Conservation (phyloP, 2,113 vertebrate species). For the Chinchilla lanigera region DNA sequence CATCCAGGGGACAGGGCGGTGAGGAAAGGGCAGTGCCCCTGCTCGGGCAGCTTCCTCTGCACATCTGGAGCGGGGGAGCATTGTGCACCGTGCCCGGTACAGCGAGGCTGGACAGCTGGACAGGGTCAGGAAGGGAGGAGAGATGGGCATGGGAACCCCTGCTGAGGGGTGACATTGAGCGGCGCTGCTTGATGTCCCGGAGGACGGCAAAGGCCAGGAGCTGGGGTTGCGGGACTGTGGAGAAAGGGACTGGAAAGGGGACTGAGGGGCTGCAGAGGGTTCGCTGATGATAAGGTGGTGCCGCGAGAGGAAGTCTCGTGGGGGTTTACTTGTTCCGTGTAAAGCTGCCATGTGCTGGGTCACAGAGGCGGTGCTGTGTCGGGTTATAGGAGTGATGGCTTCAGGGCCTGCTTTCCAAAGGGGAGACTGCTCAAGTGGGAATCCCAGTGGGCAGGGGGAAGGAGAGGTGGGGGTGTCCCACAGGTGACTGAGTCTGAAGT, state of each 20-base stretch:
- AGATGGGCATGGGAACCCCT: accelerated
- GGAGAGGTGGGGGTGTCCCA: background rate
- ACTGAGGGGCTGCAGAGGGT: background rate
- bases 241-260: background rate
- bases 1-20: background rate
- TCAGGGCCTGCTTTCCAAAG: background rate
- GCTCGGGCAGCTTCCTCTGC: background rate
- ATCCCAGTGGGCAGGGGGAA: background rate
- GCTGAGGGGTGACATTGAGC: background rate
- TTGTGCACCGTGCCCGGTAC: background rate
- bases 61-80: accelerated
- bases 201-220: background rate
- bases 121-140: accelerated
- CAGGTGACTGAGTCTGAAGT: background rate
- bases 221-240: background rate
- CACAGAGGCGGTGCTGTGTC: accelerated
- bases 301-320: background rate
- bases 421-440: background rate
- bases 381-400: accelerated
- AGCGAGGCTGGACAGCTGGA: background rate
- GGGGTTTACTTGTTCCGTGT: background rate
- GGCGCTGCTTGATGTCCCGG: accelerated
- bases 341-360: background rate
- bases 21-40: background rate
- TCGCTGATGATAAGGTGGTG: background rate